These are phyloP conservation scores for Leucosticte australis DNA, from an alignment of 2,113 vertebrate species.

Conservation along the genomic window DNA sequence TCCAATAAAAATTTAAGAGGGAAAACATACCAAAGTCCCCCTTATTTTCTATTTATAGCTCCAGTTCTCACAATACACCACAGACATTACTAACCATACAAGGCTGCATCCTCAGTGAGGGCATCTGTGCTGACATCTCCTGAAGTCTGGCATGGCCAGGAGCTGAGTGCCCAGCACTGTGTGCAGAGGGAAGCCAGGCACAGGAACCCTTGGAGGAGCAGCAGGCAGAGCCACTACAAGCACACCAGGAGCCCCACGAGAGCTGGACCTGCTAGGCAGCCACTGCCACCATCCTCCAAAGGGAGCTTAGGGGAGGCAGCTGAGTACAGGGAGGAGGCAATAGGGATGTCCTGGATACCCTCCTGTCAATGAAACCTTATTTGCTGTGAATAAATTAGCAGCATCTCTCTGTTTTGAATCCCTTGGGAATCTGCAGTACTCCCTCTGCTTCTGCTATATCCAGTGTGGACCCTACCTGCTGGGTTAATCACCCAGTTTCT, in stretches of 20 bases:
- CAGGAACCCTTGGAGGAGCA: background rate
- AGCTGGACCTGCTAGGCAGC: background rate
- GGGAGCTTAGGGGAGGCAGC: background rate
- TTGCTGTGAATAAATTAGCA: background rate
- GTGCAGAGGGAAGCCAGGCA: background rate
- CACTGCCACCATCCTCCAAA: background rate
- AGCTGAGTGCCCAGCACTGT: background rate
- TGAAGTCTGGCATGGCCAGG: background rate
- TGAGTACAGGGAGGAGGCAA: background rate
- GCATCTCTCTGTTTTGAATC: background rate
- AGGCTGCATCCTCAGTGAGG: background rate
- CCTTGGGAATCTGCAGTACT: background rate
- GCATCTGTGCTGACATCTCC: background rate
- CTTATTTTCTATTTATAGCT: background rate
- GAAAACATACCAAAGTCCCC: background rate
- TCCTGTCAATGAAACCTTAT: background rate
- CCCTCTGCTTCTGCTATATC: background rate
- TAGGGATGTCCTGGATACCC: background rate
- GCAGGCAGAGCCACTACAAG: background rate
- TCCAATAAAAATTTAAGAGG: background rate
- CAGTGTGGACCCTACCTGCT: background rate
- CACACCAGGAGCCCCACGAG: rapidly evolving
- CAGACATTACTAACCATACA: background rate
- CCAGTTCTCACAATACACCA: background rate
- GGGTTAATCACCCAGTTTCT: background rate